These are phyloP conservation scores for Contarinia nasturtii DNA, from an alignment of 1,140 invertebrate species.

Conservation along the genomic window DNA sequence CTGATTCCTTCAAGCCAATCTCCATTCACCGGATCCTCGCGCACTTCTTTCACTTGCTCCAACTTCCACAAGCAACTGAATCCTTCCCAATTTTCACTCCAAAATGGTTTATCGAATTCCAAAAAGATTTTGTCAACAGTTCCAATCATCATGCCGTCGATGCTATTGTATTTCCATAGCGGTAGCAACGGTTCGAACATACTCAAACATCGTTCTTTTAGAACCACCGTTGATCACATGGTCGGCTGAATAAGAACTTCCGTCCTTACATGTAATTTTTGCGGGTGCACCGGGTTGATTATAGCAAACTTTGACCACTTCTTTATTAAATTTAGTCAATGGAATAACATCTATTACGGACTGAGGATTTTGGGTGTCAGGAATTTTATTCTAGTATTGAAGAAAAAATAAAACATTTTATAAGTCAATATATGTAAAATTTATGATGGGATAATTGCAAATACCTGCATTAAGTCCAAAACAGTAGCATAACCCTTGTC, in stretches of 20 bases:
- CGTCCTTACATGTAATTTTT: constrained; percentile 34
- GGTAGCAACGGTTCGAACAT: constrained; percentile 43
- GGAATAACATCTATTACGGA: background rate
- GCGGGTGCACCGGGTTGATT: constrained; percentile 7
- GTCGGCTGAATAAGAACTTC: constrained; percentile 33
- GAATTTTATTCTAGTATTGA: constrained; percentile 23
- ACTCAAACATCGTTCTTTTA: constrained; percentile 34
- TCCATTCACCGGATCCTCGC: constrained; percentile 10
- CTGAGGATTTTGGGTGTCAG: background rate
- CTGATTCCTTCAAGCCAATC: constrained; percentile 36
- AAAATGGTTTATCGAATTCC: constrained; percentile 41
- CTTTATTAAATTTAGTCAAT: constrained; percentile 25
- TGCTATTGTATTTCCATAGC: constrained; percentile 33
- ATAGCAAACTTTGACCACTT: constrained; percentile 28
- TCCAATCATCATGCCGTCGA: constrained; percentile 44
- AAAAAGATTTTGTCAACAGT: constrained; percentile 59
- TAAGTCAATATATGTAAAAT: background rate
- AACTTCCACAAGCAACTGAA: constrained; percentile 32
- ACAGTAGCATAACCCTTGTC: constrained; percentile 34
- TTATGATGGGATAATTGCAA: background rate
- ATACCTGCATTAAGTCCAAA: constrained; percentile 35
- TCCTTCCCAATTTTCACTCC: constrained; percentile 27
- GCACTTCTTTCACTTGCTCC: constrained; percentile 20
- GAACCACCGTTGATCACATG: constrained; percentile 46
- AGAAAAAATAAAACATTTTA: constrained; percentile 8